Conservation (phyloP, 2,888 invertebrate genomes). For the Galeruca laticollis region DNA sequence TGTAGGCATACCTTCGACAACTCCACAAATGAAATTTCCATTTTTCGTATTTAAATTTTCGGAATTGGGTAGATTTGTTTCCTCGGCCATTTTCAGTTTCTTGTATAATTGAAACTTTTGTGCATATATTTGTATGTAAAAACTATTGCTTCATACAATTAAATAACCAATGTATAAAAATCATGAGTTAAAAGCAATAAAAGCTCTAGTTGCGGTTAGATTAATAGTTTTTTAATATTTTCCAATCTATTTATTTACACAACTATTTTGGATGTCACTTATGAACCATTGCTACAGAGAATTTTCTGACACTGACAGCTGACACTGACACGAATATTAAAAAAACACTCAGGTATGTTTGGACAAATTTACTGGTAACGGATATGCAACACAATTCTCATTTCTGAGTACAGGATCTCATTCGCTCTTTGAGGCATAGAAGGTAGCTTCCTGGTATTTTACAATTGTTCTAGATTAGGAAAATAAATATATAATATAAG, state of each 20-base stretch:
- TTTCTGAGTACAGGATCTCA: background rate
- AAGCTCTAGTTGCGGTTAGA: constrained; percentile 4
- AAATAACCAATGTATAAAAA: constrained; percentile 31
- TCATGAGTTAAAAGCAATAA: constrained; percentile 12
- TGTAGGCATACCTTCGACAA: constrained; percentile 82
- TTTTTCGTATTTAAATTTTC: constrained; percentile 77
- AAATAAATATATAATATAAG: background rate
- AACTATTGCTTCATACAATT: background rate
- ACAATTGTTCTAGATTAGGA: background rate
- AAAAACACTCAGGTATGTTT: background rate
- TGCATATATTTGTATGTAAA: background rate
- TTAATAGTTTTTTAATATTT: constrained; percentile 1
- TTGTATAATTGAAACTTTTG: background rate
- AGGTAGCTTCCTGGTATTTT: background rate
- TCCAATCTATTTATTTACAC: constrained; percentile 18
- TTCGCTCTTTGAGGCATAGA: background rate
- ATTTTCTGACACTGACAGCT: no score
- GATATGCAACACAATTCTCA: constrained; percentile 6
- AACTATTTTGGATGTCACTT: constrained; percentile 8
- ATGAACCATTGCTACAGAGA: background rate
- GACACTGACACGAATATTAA: background rate
- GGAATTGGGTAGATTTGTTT: constrained; percentile 65
- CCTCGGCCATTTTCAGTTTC: constrained; percentile 61
- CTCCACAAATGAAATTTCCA: constrained; percentile 90
- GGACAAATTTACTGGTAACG: background rate